These are phyloP conservation scores for Ips nitidus DNA, from an alignment of 1,140 invertebrate genomes.

Conservation along the genomic window DNA sequence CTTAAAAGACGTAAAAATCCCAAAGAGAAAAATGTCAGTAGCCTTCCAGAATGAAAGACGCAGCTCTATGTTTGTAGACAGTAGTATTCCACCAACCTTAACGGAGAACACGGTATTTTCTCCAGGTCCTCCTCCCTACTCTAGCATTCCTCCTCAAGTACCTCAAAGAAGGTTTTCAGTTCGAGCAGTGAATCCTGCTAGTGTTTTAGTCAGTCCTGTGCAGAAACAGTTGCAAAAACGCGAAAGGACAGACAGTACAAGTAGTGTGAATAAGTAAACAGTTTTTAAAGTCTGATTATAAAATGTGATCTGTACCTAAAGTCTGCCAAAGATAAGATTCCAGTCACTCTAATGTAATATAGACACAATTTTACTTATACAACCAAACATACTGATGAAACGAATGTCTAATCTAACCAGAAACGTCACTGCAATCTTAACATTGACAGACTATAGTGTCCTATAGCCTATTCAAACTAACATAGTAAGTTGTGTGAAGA, in stretches of 20 bases:
- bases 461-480: no score
- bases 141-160: not conserved
- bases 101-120: slow-evolving; percentile 16
- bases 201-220: slow-evolving; percentile 32
- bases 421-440: no score
- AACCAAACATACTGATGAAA: no score
- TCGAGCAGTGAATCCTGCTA: slow-evolving; percentile 23
- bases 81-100: slow-evolving; percentile 26
- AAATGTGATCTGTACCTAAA: no score
- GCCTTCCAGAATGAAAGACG: slow-evolving; percentile 23
- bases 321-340: no score
- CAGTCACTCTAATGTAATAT: no score
- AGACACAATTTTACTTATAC: no score
- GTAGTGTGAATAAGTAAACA: not conserved
- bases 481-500: no score
- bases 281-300: no score
- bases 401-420: no score
- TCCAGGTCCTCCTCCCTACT: slow-evolving; percentile 15
- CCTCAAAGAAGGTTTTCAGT: slow-evolving; percentile 22
- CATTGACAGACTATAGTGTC: no score
- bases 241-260: slow-evolving; percentile 30
- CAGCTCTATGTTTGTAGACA: slow-evolving; percentile 4
- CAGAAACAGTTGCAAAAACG: slow-evolving; percentile 40
- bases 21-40: slow-evolving; percentile 29
- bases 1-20: slow-evolving; percentile 12